These are phyloP conservation scores for Cephus pulcher DNA, from an alignment of 2,888 invertebrate genomes.

Conservation along the genomic window DNA sequence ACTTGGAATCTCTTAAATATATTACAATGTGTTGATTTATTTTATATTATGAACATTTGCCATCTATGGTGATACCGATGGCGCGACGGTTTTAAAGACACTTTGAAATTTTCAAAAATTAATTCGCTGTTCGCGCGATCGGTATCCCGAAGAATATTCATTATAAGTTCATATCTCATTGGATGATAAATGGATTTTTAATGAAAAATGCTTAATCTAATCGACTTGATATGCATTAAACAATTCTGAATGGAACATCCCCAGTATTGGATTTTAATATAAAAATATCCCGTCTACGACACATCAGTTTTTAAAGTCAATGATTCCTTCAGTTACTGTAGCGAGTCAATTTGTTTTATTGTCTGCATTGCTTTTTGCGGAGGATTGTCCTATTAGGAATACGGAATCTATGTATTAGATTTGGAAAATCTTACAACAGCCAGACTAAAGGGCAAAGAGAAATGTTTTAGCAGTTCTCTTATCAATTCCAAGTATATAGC, in stretches of 20 bases:
- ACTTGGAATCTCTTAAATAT: conserved; percentile 9
- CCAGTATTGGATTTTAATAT: conserved; percentile 49
- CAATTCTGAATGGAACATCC: conserved; percentile 29
- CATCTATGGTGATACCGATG: conserved; percentile 11
- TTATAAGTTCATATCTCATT: neutral
- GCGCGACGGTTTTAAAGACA: conserved; percentile 8
- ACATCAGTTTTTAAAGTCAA: conserved; percentile 37
- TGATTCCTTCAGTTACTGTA: conserved; percentile 30
- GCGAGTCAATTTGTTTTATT: conserved; percentile 55
- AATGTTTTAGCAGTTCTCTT: neutral
- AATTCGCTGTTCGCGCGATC: neutral
- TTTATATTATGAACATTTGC: conserved; percentile 16
- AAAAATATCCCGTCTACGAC: conserved; percentile 63
- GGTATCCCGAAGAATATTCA: neutral
- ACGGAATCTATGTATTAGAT: neutral
- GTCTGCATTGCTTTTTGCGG: conserved; percentile 61
- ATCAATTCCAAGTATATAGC: neutral
- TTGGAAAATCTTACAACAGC: neutral
- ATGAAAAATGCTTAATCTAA: conserved; percentile 11
- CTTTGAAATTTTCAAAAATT: neutral
- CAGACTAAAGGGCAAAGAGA: neutral
- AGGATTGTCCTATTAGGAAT: conserved; percentile 50
- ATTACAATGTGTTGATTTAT: conserved; percentile 20
- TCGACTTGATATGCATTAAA: conserved; percentile 29
- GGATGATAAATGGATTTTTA: neutral